A percentile compares a stretch with the other conserved stretches of the same genome.
These are phyloP conservation scores for Phrynosoma blainvillii DNA, from an alignment of 2,113 vertebrate genomes.

Conservation along the genomic window DNA sequence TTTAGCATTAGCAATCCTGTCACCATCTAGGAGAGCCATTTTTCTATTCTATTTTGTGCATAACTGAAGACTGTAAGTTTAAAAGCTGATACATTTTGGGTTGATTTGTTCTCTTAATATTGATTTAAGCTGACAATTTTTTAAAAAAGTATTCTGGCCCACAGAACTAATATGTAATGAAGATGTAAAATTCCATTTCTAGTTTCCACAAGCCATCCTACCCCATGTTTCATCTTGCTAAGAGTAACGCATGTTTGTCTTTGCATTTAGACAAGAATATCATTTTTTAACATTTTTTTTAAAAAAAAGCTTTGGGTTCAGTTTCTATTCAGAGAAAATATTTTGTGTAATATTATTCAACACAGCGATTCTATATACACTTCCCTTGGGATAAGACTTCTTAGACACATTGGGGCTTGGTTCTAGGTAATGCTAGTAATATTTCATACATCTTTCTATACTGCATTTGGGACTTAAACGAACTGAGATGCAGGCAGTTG, in stretches of 20 bases:
- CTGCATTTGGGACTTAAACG: not conserved
- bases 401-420: not conserved
- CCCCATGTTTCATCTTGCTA: not conserved
- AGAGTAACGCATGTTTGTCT: not conserved
- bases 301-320: too few relatives aligned
- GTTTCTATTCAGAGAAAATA: not conserved
- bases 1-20: not conserved
- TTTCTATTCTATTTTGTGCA: not conserved
- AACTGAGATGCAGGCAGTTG: not conserved
- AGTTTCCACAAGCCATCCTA: too few relatives aligned
- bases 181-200: not conserved
- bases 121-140: not conserved
- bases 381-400: not conserved
- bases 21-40: too few relatives aligned
- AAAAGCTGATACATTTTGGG: not conserved
- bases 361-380: not conserved
- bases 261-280: not conserved
- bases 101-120: not conserved
- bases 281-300: not conserved
- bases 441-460: not conserved
- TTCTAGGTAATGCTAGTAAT: not conserved
- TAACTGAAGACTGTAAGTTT: not conserved
- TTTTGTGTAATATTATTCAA: not conserved
- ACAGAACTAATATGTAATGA: not conserved
- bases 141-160: not conserved